Evolutionary conservation across 2,113 vertebrate species (phyloP).

Genomic region (Machaerirhynchus nigripectus): DNA sequence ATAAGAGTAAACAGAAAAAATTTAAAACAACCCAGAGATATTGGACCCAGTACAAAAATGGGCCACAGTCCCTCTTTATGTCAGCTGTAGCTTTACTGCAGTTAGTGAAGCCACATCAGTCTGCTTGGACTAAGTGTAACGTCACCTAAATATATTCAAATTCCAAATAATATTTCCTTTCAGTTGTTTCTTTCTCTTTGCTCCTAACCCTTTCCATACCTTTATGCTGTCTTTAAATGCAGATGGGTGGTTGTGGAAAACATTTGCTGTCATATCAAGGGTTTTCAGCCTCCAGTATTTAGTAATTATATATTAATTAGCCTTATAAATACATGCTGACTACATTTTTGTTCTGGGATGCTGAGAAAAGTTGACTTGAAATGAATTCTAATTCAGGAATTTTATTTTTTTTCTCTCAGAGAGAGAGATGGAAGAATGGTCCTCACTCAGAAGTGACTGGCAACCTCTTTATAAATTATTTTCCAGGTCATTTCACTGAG

Average conservation of each 20-base stretch:
- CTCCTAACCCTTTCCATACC: not conserved
- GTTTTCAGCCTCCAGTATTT: not conserved
- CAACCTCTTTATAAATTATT: conserved; percentile 13
- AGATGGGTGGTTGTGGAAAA: not conserved
- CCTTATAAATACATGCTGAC: not conserved
- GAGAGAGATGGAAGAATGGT: not conserved
- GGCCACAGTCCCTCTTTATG: not conserved
- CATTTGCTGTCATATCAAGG: not conserved
- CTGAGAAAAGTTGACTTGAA: not conserved
- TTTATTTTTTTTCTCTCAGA: not conserved
- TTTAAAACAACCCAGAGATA: not conserved
- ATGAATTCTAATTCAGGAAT: not conserved
- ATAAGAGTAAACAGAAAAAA: not conserved
- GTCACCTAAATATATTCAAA: not conserved
- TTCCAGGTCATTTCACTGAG: conserved; percentile 31
- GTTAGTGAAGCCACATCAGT: not conserved
- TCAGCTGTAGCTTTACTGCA: not conserved
- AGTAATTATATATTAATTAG: too few species aligned
- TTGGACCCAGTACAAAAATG: not conserved
- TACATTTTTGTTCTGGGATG: not conserved
- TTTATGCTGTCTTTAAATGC: not conserved
- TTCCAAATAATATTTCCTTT: not conserved
- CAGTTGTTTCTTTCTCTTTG: not conserved
- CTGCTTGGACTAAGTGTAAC: not conserved
- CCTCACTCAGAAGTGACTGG: not conserved